Percentiles rank a stretch among this genome's conserved stretches.
Evolutionary conservation across 2,888 invertebrate species (phyloP).

Genomic region (Sarcophaga caerulescens): DNA sequence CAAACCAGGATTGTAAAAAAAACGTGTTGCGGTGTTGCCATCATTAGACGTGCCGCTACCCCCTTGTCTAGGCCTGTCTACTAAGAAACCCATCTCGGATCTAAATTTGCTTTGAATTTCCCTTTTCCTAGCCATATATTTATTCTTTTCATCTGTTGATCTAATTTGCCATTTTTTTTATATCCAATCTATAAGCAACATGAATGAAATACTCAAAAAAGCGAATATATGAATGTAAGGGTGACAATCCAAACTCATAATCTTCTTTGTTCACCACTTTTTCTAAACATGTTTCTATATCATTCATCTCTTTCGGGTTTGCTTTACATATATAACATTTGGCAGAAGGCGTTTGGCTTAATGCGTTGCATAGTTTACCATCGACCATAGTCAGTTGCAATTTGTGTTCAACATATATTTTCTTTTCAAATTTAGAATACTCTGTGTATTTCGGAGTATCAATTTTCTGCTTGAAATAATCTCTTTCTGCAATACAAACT

Average conservation of each 20-base stretch:
- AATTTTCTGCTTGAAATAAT: slow-evolving; percentile 62
- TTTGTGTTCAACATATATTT: slow-evolving; percentile 53
- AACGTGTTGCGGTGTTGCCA: slow-evolving; percentile 62
- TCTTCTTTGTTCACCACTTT: slow-evolving; percentile 51
- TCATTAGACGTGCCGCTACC: slow-evolving; percentile 52
- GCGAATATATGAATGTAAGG: slow-evolving; percentile 58
- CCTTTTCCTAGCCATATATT: slow-evolving; percentile 40
- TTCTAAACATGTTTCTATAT: slow-evolving; percentile 47
- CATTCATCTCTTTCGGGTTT: slow-evolving; percentile 62
- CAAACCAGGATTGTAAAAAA: slow-evolving; percentile 54
- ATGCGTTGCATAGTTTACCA: slow-evolving; percentile 66
- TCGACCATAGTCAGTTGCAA: slow-evolving; percentile 67
- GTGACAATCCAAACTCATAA: slow-evolving; percentile 48
- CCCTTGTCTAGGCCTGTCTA: slow-evolving; percentile 55
- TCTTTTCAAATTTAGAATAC: neutral
- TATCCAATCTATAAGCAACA: slow-evolving; percentile 49
- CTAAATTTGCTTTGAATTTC: slow-evolving; percentile 40
- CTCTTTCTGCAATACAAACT: slow-evolving; percentile 19
- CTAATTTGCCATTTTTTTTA: slow-evolving; percentile 58
- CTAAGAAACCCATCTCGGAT: slow-evolving; percentile 56
- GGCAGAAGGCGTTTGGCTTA: slow-evolving; percentile 60
- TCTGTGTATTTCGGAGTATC: slow-evolving; percentile 41
- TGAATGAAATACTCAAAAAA: slow-evolving; percentile 65
- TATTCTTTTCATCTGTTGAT: slow-evolving; percentile 31
- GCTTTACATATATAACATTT: slow-evolving; percentile 64